phyloP scores from a whole-genome alignment of 2,113 vertebrate genomes.

The Gobius niger region DNA sequence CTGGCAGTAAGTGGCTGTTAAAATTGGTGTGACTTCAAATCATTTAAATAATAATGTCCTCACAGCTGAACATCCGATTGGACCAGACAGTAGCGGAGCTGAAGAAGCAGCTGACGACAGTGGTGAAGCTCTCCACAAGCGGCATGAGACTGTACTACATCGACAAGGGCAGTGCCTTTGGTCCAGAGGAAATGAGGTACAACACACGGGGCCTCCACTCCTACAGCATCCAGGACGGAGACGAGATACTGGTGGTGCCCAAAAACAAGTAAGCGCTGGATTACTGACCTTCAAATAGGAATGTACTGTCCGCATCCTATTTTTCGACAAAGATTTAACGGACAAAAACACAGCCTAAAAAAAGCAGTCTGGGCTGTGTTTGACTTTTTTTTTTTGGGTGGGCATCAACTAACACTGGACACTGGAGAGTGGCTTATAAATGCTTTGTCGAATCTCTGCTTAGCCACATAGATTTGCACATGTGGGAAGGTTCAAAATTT shows the following conservation, averaged over 20 bases:
- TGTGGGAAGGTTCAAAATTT: conserved; percentile 15
- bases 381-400: conserved; percentile 37
- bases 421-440: conserved; percentile 28
- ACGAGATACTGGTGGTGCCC: conserved; percentile 92
- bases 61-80: conserved; percentile 82
- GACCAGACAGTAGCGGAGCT: conserved; percentile 95
- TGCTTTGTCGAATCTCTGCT: conserved; percentile 20
- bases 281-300: not conserved
- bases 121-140: conserved; percentile 88
- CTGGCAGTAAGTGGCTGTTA: too few species aligned
- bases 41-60: not conserved
- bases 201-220: conserved; percentile 89
- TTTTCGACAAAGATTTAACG: not conserved
- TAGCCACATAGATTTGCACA: conserved; percentile 37
- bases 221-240: conserved; percentile 93
- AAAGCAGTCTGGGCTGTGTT: conserved; percentile 16
- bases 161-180: conserved; percentile 85
- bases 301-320: too few species aligned
- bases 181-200: conserved; percentile 95
- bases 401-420: conserved; percentile 18
- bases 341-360: conserved; percentile 20
- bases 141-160: conserved; percentile 96
- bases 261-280: conserved; percentile 84
- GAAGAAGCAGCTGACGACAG: conserved; percentile 88
- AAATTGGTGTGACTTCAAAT: too few species aligned